Conservation (phyloP, 1,140 invertebrate species). For the Scaptodrosophila lebanonensis region DNA sequence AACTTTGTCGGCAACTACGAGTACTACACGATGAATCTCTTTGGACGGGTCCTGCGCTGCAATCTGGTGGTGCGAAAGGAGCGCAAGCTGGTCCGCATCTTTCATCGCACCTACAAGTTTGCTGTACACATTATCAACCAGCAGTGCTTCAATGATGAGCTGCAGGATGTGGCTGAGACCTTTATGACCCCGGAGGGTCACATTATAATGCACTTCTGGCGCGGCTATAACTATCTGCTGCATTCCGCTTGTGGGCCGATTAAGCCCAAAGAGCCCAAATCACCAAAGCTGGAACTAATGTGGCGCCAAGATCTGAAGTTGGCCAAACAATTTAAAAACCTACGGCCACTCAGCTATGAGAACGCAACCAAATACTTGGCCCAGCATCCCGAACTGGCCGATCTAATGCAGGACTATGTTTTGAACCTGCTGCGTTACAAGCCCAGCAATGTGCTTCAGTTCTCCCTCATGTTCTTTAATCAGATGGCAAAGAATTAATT, state of each 20-base stretch:
- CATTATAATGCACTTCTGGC: constrained; percentile 63
- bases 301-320: constrained; percentile 53
- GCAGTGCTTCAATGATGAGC: constrained; percentile 67
- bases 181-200: constrained; percentile 51
- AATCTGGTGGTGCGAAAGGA: constrained; percentile 54
- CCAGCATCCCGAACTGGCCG: constrained; percentile 44
- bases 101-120: constrained; percentile 61
- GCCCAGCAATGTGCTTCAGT: constrained; percentile 61
- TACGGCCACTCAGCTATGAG: constrained; percentile 58
- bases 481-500: constrained; percentile 38
- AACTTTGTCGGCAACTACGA: constrained; percentile 59
- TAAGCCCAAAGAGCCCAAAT: constrained; percentile 27
- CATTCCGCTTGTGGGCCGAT: constrained; percentile 47
- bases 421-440: constrained; percentile 62
- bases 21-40: constrained; percentile 68
- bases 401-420: constrained; percentile 64
- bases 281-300: constrained; percentile 62
- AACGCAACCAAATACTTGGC: constrained; percentile 48
- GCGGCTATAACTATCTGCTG: constrained; percentile 56
- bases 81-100: constrained; percentile 61
- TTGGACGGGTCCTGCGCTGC: constrained; percentile 55
- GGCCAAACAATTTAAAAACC: constrained; percentile 25
- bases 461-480: constrained; percentile 67
- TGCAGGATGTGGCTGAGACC: constrained; percentile 64
- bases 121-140: constrained; percentile 48